Evolutionary conservation across 2,888 invertebrate genomes (phyloP).

Genomic region (Ochlodes sylvanus): DNA sequence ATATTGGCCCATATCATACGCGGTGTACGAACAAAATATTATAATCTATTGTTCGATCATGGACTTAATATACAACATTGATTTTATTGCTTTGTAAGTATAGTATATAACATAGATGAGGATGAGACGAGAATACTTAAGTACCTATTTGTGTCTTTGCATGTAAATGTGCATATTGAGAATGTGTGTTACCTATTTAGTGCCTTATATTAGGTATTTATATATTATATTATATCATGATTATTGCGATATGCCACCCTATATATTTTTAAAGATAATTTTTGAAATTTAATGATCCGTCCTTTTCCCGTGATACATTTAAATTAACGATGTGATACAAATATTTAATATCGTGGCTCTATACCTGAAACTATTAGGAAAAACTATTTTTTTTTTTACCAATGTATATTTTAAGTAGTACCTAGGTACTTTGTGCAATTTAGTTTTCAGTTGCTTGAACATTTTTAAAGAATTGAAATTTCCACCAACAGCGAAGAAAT

Average conservation of each 20-base stretch:
- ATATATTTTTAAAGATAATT: background rate
- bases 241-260: background rate
- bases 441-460: too few species aligned
- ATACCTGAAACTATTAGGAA: background rate
- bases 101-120: background rate
- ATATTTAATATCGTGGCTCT: constrained; percentile 11
- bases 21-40: background rate
- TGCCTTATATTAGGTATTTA: constrained; percentile 12
- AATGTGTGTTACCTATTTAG: constrained; percentile 16
- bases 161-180: background rate
- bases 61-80: background rate
- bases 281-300: constrained; percentile 33
- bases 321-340: constrained; percentile 18
- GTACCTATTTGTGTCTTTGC: constrained; percentile 3
- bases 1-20: background rate
- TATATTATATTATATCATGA: background rate
- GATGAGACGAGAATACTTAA: background rate
- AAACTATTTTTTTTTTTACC: too few species aligned
- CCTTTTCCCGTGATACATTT: constrained; percentile 24
- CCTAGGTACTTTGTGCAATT: too few species aligned
- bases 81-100: background rate
- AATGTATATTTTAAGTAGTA: too few species aligned
- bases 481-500: too few species aligned
- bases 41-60: background rate
- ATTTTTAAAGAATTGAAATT: too few species aligned